Base-by-base conservation (phyloP, 2,888 invertebrate genomes). In the Lingula anatina region DNA sequence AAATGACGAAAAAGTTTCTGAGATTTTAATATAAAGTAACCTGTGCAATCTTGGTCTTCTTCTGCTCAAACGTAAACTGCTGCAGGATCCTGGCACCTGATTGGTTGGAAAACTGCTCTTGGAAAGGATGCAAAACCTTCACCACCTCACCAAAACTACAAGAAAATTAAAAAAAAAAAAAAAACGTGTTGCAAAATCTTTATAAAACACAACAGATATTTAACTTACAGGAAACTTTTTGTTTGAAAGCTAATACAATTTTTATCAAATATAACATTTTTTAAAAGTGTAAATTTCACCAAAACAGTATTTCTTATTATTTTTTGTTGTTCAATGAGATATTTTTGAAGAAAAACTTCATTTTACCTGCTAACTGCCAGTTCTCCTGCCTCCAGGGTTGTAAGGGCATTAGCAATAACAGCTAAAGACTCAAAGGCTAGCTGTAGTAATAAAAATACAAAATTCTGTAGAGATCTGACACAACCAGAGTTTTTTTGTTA, bases 361-460 rank as follows among this genome's bases (percentile, higher is more conserved):
- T 31, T 18, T 25, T 91, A 99, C 67, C 92, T 93, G 35, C 95
- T 81, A 2, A 99, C 88, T 2, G 89, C 86, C 15, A 99, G 79
- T 62, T 95, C 87, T 1, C 99, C 99, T 47, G 90, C 92, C 80
- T 99, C 97, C 5, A 99, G 81, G 9, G 96, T 83, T 20, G 89
- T 89, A 51, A 99, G 79, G 0, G 97, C 95, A 81, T 87, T 83
- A 47, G 84, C 83, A 12, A 99, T 90, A 23, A 97, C 80, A 0
- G 96, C 90, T 18, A 99, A 83, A 21, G 96, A 93, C 75, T 99
- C 94, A 66, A 96, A 90, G 0, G 97, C 94, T 53, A 97, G 78
- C 75, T 79, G 62, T 15, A 63, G 61, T 7, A 43, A 53, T 46
- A 42, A 38, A 24, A 27, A 31, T n/a, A n/a, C n/a, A n/a, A n/a